phyloP scores from a whole-genome alignment of 2,888 invertebrate species.

The Drosophila neotestacea region DNA sequence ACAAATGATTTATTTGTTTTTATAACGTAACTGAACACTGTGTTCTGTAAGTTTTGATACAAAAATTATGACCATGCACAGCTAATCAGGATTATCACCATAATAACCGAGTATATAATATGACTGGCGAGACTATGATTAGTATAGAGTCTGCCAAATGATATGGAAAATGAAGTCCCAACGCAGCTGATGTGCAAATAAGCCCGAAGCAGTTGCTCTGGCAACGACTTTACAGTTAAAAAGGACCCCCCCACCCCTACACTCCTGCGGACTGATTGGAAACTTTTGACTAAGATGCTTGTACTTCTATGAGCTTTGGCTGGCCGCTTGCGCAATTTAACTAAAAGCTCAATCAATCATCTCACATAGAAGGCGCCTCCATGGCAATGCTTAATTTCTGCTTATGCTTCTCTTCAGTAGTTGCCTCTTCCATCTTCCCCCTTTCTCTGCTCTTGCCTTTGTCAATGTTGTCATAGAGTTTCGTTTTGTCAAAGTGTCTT shows the following conservation, averaged over 20 bases:
- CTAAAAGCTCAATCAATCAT: conserved; percentile 79
- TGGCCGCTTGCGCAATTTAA: conserved; percentile 68
- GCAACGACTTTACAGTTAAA: conserved; percentile 53
- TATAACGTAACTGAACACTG: no score
- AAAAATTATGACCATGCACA: conserved; percentile 13
- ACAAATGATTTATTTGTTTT: no score
- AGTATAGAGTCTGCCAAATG: conserved; percentile 8
- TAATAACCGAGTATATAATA: conserved; percentile 14
- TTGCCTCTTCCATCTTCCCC: conserved; percentile 1
- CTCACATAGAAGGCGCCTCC: conserved; percentile 47
- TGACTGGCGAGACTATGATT: conserved; percentile 1
- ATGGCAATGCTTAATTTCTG: conserved; percentile 65
- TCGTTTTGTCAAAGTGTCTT: conserved; percentile 23
- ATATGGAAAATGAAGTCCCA: conserved; percentile 35
- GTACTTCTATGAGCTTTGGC: conserved; percentile 47
- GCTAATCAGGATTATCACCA: conserved; percentile 17
- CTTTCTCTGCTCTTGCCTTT: conserved; percentile 37
- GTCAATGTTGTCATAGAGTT: conserved; percentile 65
- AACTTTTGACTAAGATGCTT: conserved; percentile 59
- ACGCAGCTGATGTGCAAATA: conserved; percentile 44
- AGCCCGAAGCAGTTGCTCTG: conserved; percentile 57
- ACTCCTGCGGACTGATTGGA: not conserved
- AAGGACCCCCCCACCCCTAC: not conserved
- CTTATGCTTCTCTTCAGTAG: conserved; percentile 22
- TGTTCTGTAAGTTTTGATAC: not conserved